Evolutionary conservation across 2,888 invertebrate genomes (phyloP).

Genomic region (Syrphus vitripennis): DNA sequence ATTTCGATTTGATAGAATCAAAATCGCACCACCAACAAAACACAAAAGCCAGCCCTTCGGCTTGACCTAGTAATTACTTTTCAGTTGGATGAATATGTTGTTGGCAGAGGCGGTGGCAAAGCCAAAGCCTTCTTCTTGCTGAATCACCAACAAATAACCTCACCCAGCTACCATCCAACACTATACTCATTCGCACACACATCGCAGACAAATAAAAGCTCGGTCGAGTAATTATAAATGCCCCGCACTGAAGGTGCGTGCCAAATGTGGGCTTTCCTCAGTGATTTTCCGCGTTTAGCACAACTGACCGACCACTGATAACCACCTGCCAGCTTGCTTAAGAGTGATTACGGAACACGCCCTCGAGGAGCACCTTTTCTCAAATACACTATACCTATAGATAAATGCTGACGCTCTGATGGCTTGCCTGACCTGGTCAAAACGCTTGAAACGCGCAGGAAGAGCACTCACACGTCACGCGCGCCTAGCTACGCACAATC

Average conservation of each 20-base stretch:
- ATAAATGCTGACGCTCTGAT: background rate
- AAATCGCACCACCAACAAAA: conserved; percentile 19
- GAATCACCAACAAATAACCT: conserved; percentile 49
- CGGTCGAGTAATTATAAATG: conserved; percentile 66
- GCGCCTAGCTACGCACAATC: conserved; percentile 53
- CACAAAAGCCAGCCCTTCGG: conserved; percentile 5
- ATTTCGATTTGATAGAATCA: conserved; percentile 66
- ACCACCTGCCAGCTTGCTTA: conserved; percentile 56
- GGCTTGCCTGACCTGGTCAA: too few relatives aligned
- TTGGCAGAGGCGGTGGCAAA: conserved; percentile 52
- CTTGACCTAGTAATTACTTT: conserved; percentile 69
- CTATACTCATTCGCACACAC: background rate
- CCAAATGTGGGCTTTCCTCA: conserved; percentile 64
- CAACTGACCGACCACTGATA: conserved; percentile 63
- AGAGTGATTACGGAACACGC: conserved; percentile 65
- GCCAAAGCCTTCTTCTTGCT: conserved; percentile 40
- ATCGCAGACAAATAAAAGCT: conserved; percentile 46
- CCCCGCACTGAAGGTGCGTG: conserved; percentile 58
- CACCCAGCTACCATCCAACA: background rate
- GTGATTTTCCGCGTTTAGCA: conserved; percentile 69
- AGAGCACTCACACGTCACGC: conserved; percentile 47
- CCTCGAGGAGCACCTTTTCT: conserved; percentile 32
- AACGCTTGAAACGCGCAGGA: conserved; percentile 26
- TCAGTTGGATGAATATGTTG: conserved; percentile 49
- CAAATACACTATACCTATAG: background rate